These are phyloP conservation scores for Galaxea fascicularis DNA, from an alignment of 92 coral and sea anemone genomes.

Conservation along the genomic window DNA sequence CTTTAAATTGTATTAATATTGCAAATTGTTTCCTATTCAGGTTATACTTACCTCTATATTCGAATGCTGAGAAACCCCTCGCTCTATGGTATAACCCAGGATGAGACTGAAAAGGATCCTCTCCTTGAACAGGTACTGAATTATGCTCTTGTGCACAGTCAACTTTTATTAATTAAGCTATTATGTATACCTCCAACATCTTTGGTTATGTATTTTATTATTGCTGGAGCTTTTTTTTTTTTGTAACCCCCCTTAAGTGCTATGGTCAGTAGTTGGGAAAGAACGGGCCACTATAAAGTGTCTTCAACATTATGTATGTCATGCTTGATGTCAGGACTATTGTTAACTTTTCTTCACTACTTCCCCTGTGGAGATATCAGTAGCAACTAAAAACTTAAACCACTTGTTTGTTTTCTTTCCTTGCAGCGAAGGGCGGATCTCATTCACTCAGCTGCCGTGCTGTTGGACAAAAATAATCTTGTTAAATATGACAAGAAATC, in stretches of 20 bases:
- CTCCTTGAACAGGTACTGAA: conserved; percentile 86
- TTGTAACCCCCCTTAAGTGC: no score
- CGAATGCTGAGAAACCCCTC: conserved; percentile 96
- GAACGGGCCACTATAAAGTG: no score
- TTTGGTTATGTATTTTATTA: no score
- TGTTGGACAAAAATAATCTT: conserved; percentile 94
- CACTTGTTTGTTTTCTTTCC: neutral
- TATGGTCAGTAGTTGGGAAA: no score
- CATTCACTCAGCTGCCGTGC: conserved; percentile 91
- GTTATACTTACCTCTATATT: conserved; percentile 95
- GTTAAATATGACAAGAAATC: conserved; percentile 95
- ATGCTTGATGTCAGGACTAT: no score
- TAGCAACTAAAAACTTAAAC: neutral
- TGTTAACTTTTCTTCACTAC: neutral
- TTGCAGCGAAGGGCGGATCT: conserved; percentile 94
- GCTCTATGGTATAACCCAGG: conserved; percentile 92
- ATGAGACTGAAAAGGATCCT: conserved; percentile 92
- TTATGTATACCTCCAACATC: no score
- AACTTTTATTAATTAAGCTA: neutral
- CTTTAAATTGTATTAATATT: no score
- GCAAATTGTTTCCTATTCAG: conserved; percentile 32
- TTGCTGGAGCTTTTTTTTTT: no score
- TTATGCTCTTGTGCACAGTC: no score
- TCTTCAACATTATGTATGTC: no score
- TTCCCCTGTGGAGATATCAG: neutral